Evolutionary conservation across 1,140 invertebrate species (phyloP).

Genomic region (Drosophila mojavensis): DNA sequence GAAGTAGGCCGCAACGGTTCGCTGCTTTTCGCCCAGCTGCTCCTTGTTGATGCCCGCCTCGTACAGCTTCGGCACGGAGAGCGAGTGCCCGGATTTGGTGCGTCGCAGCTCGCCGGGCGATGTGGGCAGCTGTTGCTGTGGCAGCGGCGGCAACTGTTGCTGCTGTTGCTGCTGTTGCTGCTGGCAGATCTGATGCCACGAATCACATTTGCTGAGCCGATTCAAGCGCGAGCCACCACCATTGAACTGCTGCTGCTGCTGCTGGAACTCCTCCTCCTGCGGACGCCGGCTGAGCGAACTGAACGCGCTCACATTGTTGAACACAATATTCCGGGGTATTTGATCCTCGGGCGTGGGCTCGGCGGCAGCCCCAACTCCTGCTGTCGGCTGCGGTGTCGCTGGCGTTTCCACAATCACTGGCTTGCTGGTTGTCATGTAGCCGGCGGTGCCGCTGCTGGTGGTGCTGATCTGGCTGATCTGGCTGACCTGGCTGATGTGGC

Average conservation of each 20-base stretch:
- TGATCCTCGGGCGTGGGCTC: conserved; percentile 62
- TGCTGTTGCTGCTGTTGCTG: conserved; percentile 50
- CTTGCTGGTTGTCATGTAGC: conserved; percentile 33
- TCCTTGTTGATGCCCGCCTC: conserved; percentile 91
- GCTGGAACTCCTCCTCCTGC: conserved; percentile 52
- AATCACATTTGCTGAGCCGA: conserved; percentile 90
- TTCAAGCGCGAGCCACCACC: conserved; percentile 63
- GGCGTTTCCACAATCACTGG: conserved; percentile 76
- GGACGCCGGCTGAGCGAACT: conserved; percentile 64
- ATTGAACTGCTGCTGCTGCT: conserved; percentile 14
- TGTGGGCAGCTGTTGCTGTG: conserved; percentile 11
- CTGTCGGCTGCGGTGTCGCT: conserved; percentile 55
- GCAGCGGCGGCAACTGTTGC: conserved; percentile 39
- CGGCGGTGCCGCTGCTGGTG: conserved; percentile 25
- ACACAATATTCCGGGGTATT: conserved; percentile 81
- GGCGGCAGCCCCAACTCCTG: conserved; percentile 9
- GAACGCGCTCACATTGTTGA: conserved; percentile 77
- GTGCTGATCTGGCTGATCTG: conserved; percentile 24
- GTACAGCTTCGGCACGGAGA: conserved; percentile 90
- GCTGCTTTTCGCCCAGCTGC: conserved; percentile 89
- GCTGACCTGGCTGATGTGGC: conserved; percentile 6
- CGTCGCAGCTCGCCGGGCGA: conserved; percentile 85
- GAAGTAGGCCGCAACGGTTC: conserved; percentile 92
- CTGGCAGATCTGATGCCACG: conserved; percentile 89
- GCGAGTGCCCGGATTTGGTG: conserved; percentile 89